These are phyloP conservation scores for Stictonetta naevosa DNA, from an alignment of 2,113 vertebrate species.

Conservation along the genomic window DNA sequence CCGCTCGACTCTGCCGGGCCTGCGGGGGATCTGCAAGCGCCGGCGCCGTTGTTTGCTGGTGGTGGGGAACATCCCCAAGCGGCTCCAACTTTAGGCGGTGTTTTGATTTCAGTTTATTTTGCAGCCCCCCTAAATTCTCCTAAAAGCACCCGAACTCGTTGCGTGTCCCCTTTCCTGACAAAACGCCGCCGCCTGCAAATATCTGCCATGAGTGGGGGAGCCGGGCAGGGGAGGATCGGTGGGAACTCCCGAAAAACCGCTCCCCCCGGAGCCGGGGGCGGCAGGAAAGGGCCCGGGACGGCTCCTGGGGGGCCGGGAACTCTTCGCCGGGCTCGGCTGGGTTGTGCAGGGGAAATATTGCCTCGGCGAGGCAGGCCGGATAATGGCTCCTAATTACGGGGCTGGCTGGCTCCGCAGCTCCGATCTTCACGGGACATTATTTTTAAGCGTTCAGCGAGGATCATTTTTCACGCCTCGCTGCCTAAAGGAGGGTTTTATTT, in stretches of 20 bases:
- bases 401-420: background rate
- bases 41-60: too few species aligned
- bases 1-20: background rate
- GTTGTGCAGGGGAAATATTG: background rate
- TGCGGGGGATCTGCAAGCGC: background rate
- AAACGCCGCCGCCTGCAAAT: background rate
- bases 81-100: background rate
- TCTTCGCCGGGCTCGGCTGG: background rate
- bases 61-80: background rate
- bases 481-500: conserved; percentile 52
- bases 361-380: background rate
- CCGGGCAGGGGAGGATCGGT: background rate
- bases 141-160: background rate
- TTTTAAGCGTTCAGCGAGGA: conserved; percentile 60
- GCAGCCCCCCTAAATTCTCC: background rate
- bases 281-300: background rate
- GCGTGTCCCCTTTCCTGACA: background rate
- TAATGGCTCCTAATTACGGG: conserved; percentile 30
- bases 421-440: conserved; percentile 62
- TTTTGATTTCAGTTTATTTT: background rate
- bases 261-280: background rate
- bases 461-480: conserved; percentile 54
- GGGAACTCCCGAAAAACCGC: background rate
- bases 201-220: background rate
- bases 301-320: background rate